Conservation (phyloP, 1,140 invertebrate genomes). For the Eurosta solidaginis region DNA sequence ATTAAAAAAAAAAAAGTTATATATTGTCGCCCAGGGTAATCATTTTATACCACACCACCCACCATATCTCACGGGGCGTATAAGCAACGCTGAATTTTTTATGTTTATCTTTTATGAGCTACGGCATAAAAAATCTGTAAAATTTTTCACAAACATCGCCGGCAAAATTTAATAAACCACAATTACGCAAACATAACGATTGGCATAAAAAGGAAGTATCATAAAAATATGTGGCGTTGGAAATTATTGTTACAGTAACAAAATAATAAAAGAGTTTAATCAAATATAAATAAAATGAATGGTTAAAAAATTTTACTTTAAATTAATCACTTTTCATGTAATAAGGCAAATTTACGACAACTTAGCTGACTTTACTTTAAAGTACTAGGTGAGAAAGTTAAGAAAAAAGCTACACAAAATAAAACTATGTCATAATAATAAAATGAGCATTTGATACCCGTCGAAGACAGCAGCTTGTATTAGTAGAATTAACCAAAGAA, state of each 20-base stretch:
- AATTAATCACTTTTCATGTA: neutral
- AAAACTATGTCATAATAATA: too few relatives aligned
- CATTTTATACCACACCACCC: constrained; percentile 8
- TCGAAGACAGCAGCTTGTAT: too few relatives aligned
- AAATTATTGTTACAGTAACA: neutral
- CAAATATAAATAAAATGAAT: neutral
- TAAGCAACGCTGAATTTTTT: neutral
- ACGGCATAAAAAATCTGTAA: neutral
- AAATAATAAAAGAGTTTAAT: neutral
- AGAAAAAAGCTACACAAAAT: too few relatives aligned
- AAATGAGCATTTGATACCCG: too few relatives aligned
- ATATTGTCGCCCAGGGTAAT: constrained; percentile 2
- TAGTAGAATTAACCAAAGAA: too few relatives aligned
- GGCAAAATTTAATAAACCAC: neutral
- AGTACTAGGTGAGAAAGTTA: too few relatives aligned
- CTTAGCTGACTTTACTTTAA: too few relatives aligned
- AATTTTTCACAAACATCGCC: neutral
- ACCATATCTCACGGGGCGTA: neutral
- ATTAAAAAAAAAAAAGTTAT: neutral
- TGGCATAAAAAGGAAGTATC: neutral
- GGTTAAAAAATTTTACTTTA: neutral
- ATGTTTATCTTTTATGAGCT: too few relatives aligned
- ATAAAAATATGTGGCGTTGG: neutral
- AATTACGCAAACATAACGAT: neutral
- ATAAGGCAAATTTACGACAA: neutral